Conservation (phyloP, 2,888 invertebrate species). For the Pomacea canaliculata region DNA sequence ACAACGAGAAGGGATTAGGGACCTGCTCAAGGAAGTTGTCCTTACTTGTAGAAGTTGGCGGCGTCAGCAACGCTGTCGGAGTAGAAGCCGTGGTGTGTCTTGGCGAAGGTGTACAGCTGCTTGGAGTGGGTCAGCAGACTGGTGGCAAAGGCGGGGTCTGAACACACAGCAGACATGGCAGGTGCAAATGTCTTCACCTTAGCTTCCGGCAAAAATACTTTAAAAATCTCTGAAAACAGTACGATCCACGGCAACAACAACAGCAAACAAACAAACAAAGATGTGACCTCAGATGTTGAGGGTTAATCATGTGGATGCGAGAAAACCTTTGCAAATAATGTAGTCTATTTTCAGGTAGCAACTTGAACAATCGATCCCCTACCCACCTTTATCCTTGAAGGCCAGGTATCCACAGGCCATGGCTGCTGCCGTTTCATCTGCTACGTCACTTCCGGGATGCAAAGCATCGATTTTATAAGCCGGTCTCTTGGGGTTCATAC, state of each 20-base stretch:
- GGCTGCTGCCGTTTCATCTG: conserved; percentile 75
- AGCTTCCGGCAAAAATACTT: not conserved
- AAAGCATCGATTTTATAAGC: conserved; percentile 74
- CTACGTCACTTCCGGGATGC: conserved; percentile 75
- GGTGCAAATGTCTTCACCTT: not conserved
- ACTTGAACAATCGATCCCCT: too few species aligned
- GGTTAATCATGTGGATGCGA: too few species aligned
- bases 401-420: conserved; percentile 74
- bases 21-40: not conserved
- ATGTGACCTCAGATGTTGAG: too few species aligned
- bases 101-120: conserved; percentile 46
- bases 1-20: not conserved
- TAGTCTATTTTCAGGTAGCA: too few species aligned
- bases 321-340: too few species aligned
- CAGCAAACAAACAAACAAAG: too few species aligned
- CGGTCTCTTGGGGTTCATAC: conserved; percentile 74
- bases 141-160: conserved; percentile 42
- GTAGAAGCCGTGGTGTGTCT: conserved; percentile 42
- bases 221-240: too few species aligned
- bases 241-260: too few species aligned
- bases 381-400: conserved; percentile 61
- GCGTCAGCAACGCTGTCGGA: conserved; percentile 43
- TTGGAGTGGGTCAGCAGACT: conserved; percentile 43
- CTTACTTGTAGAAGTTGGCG: conserved; percentile 45
- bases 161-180: conserved; percentile 7